Conservation (phyloP, 2,113 vertebrate species). For the Elgaria multicarinata region DNA sequence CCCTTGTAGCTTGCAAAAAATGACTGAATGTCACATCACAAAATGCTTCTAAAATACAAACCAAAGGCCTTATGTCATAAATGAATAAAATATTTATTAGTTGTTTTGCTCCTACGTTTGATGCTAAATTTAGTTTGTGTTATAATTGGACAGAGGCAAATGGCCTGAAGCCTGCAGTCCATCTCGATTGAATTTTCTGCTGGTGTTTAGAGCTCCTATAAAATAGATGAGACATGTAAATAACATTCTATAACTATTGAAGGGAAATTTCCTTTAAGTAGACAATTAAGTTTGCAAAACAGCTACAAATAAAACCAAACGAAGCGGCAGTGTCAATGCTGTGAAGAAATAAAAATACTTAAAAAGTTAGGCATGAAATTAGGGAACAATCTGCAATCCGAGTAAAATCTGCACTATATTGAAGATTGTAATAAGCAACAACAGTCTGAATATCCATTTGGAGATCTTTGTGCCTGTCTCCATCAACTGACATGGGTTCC, state of each 20-base stretch:
- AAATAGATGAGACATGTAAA: not conserved
- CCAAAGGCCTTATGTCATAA: not conserved
- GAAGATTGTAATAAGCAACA: not conserved
- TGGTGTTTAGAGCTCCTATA: not conserved
- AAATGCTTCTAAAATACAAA: not conserved
- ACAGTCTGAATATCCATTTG: not conserved
- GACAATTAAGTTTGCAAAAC: slow-evolving; percentile 3
- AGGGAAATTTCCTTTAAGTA: not conserved
- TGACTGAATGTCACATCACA: not conserved
- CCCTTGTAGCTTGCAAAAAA: not conserved
- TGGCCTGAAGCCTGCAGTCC: not conserved
- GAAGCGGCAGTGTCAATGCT: not conserved
- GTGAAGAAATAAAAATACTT: not conserved
- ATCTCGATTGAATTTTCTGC: not conserved
- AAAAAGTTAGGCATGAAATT: not conserved
- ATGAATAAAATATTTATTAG: not conserved
- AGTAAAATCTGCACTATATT: not conserved
- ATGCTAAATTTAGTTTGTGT: not conserved
- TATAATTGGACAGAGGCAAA: not conserved
- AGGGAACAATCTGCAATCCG: not conserved
- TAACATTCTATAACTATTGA: not conserved
- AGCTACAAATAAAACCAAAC: not conserved
- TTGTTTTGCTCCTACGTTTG: not conserved
- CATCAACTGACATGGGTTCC: not conserved
- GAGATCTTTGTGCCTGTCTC: not conserved